Conservation (phyloP, 2,888 invertebrate species). For the Torymus auratus region DNA sequence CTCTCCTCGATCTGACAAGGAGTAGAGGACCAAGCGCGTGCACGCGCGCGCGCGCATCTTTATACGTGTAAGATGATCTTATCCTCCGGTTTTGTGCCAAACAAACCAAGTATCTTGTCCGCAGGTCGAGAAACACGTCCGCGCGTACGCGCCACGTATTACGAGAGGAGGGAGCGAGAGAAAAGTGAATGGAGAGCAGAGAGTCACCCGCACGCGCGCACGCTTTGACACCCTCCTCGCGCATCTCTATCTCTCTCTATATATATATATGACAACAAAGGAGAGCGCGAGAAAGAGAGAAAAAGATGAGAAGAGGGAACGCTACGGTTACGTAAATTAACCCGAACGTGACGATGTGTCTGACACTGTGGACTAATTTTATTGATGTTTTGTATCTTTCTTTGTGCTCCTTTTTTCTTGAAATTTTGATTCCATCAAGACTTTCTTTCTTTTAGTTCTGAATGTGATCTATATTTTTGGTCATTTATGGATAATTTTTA, state of each 20-base stretch:
- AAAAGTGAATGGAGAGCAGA: conserved; percentile 33
- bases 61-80: conserved; percentile 42
- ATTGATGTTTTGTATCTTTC: not conserved
- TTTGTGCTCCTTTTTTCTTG: not conserved
- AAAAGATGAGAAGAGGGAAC: not conserved
- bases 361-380: conserved; percentile 5
- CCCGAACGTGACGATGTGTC: conserved; percentile 9
- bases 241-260: not conserved
- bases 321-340: conserved; percentile 36
- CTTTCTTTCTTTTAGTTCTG: not conserved
- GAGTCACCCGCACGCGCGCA: conserved; percentile 6
- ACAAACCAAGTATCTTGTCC: conserved; percentile 47
- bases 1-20: conserved; percentile 6
- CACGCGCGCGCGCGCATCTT: not conserved
- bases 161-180: not conserved
- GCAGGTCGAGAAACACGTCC: conserved; percentile 31
- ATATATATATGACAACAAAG: not conserved
- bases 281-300: not conserved
- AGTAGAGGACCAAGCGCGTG: too few species aligned
- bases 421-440: not conserved
- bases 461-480: too few species aligned
- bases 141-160: conserved; percentile 26
- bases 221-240: conserved; percentile 38
- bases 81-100: conserved; percentile 39
- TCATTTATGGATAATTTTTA: too few species aligned